Percentiles rank a stretch among this genome's conserved stretches.
Conservation (phyloP, 2,888 invertebrate genomes). For the Heliconius aoede region DNA sequence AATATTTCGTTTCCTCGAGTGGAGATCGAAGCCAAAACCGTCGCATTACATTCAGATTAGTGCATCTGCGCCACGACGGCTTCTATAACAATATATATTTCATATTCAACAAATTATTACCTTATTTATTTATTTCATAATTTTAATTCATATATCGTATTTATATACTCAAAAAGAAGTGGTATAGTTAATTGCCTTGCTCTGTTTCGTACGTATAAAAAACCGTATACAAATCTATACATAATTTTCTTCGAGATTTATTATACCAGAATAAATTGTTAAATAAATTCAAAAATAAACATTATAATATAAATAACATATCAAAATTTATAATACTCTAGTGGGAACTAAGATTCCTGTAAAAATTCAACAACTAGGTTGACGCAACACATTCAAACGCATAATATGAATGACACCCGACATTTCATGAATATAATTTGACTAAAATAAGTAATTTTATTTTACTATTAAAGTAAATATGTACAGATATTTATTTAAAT, state of each 20-base stretch:
- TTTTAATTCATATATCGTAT: too few species aligned
- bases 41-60: too few species aligned
- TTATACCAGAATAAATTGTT: neutral
- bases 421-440: conserved; percentile 25
- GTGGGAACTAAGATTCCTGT: neutral
- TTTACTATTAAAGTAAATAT: too few species aligned
- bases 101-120: neutral
- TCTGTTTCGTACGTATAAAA: neutral
- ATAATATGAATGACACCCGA: neutral
- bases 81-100: too few species aligned
- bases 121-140: too few species aligned
- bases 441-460: conserved; percentile 6
- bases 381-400: conserved; percentile 2
- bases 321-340: neutral
- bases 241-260: neutral
- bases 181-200: too few species aligned
- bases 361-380: neutral
- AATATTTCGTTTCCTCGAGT: too few species aligned
- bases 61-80: too few species aligned
- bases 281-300: neutral
- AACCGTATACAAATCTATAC: neutral
- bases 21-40: too few species aligned
- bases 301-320: neutral
- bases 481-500: too few species aligned
- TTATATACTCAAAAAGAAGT: too few species aligned